Evolutionary conservation across 2,888 invertebrate genomes (phyloP), one percentile per base, ranked within the genome.

Genomic region (Lithophane leautieri): DNA sequence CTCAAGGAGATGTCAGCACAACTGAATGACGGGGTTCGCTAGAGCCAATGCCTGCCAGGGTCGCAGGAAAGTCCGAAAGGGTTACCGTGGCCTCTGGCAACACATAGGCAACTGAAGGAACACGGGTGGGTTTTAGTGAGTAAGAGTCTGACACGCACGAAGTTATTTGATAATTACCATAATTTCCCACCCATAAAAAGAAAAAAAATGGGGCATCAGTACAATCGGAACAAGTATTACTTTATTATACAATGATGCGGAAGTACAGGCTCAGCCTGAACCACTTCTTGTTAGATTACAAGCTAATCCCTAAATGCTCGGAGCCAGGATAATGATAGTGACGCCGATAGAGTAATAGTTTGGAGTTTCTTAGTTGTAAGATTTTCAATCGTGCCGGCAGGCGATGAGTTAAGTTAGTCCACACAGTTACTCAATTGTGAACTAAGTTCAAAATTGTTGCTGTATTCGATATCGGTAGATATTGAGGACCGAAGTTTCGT

Each of bases 381-480:
- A 80, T 84, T 82, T 76, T 84, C 82, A 80, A 84, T 84, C 61
- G 76, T 34, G 82, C 70, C 82, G 69, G 58, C 60, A 69, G 80
- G 60, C 82, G 76, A 82, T 84, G 82, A 82, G 84, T 80, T 84
- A 76, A 82, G 71, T 82, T 82, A 40, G 62, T 76, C 69, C 22
- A 9, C 65, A 69, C 61, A 82, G 82, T 81, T 76, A 50, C 84
- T 81, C 61, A 14, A 83, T 81, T 68, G 68, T 80, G 52, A 68
- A 74, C 68, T 44, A 61, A 82, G 84, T 84, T 82, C 76, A 58
- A 54, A 84, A 82, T 81, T 84, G 81, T 84, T 84, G 76, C 76
- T 84, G 71, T 80, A 61, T 69, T 71, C 58, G 52, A 82, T 84
- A 74, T 52, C 62, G 52, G 28, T 12, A 8, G 80, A 65, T 79